A percentile compares a stretch with the other conserved stretches of the same genome.
Conservation (phyloP, 2,888 invertebrate genomes). For the Ellobium chinense region DNA sequence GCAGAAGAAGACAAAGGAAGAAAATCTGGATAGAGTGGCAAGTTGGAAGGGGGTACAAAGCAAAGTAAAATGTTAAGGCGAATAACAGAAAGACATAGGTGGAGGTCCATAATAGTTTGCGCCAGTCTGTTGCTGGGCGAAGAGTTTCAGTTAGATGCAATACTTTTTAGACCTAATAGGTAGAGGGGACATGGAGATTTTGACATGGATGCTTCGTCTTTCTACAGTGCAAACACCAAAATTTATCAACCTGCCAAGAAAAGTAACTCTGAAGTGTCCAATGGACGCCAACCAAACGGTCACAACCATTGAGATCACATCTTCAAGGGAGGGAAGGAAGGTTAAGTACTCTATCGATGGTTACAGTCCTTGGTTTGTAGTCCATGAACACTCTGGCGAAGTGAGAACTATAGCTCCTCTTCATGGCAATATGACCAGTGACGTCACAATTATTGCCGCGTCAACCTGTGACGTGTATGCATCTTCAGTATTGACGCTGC, state of each 20-base stretch:
- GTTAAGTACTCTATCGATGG: slow-evolving; percentile 4
- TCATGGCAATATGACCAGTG: neutral
- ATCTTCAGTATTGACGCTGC: neutral
- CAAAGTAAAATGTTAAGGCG: too few relatives aligned
- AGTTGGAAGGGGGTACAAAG: too few relatives aligned
- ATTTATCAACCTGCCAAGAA: neutral
- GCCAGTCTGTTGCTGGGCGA: too few relatives aligned
- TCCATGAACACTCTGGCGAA: slow-evolving; percentile 2
- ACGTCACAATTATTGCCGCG: neutral
- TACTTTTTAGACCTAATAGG: too few relatives aligned
- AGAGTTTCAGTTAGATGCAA: too few relatives aligned
- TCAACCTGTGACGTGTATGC: slow-evolving; percentile 1
- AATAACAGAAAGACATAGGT: too few relatives aligned
- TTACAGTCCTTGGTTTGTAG: slow-evolving; percentile 10
- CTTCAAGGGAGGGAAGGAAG: neutral
- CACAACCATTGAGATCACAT: neutral
- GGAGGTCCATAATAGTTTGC: too few relatives aligned
- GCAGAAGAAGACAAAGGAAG: too few relatives aligned
- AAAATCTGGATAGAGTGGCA: too few relatives aligned
- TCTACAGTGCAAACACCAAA: neutral
- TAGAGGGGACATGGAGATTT: too few relatives aligned
- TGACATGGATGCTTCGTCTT: too few relatives aligned
- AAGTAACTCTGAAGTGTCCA: slow-evolving; percentile 6
- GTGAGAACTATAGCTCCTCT: neutral
- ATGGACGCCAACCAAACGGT: neutral